Conservation (phyloP, 2,113 vertebrate species). For the Oreochromis aureus region DNA sequence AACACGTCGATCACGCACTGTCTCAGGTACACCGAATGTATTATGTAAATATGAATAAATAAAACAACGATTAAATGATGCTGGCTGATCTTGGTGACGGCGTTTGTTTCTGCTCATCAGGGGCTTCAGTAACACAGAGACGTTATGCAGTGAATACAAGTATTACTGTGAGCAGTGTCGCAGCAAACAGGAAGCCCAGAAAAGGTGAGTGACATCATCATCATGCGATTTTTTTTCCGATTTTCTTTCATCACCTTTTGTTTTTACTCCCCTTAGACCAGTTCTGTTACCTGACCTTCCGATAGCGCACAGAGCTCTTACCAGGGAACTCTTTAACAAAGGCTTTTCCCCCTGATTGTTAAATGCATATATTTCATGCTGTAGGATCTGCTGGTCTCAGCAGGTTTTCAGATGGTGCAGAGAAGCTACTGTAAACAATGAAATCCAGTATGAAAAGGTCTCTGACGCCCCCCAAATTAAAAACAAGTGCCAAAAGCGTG, state of each 20-base stretch:
- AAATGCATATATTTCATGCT: not conserved
- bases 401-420: not conserved
- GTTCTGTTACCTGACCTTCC: not conserved
- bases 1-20: conserved; percentile 94
- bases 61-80: not conserved
- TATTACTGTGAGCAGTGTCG: conserved; percentile 94
- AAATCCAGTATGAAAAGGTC: not conserved
- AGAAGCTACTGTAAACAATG: not conserved
- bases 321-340: not conserved
- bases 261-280: not conserved
- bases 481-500: not conserved
- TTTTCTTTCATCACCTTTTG: not conserved
- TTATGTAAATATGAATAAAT: not conserved
- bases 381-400: not conserved
- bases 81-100: not conserved
- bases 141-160: conserved; percentile 90
- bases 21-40: conserved; percentile 71
- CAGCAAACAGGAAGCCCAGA: conserved; percentile 93
- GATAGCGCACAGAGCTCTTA: not conserved
- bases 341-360: not conserved
- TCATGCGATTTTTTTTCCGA: not conserved
- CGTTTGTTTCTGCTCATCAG: conserved; percentile 56
- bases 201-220: conserved; percentile 71
- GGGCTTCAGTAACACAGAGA: conserved; percentile 92
- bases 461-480: rapidly evolving